Evolutionary conservation across 2,888 invertebrate genomes (phyloP), one percentile per base, ranked within the genome.

Genomic region (Meiosimyza decipiens): DNA sequence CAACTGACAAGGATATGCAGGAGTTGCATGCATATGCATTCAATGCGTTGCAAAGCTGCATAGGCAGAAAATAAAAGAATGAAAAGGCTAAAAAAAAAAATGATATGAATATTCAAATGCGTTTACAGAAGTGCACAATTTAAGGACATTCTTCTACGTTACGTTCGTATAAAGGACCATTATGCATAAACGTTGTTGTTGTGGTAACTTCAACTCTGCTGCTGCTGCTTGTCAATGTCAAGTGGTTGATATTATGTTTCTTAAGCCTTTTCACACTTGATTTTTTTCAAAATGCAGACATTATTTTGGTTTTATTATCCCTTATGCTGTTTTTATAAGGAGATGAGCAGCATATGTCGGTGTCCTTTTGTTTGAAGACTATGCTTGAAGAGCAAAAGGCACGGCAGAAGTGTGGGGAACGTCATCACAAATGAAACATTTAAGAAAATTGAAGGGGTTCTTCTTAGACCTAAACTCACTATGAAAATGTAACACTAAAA

Each of bases 221-320:
- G 40, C 52, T 51, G 12, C 49, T 62, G 5, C 18, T 15, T 59
- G 51, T 54, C 15, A 55, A 40, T 15, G 40, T 64, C 49, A 15
- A 64, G 59, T 50, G 18, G 64, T 13, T 57, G 57, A 68, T 54
- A 64, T 65, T 72, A 47, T 71, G n/a, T 33, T 74, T 28, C 28
- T 28, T 28, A 73, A 71, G 59, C 60, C 51, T 60, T 76, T 81
- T 79, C 77, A 77, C 83, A 82, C 82, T 82, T 80, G 78, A 81
- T 74, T 47, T 28, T 40, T 16, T 57, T 57, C 22, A 3, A 57
- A 22, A 9, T 55, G 28, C 4, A 1, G 40, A 9, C 40, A 28
- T 28, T 3, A 0, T 28, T 40, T 40, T 40, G 6, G 40, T 40
- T 40, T 40, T 6, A 40, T 9, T 40, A 5, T 40, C 0, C 40